Percentiles rank a stretch among this genome's conserved stretches.
phyloP scores from a whole-genome alignment of 2,797 vertebrate species.

The Danio aesculapii region DNA sequence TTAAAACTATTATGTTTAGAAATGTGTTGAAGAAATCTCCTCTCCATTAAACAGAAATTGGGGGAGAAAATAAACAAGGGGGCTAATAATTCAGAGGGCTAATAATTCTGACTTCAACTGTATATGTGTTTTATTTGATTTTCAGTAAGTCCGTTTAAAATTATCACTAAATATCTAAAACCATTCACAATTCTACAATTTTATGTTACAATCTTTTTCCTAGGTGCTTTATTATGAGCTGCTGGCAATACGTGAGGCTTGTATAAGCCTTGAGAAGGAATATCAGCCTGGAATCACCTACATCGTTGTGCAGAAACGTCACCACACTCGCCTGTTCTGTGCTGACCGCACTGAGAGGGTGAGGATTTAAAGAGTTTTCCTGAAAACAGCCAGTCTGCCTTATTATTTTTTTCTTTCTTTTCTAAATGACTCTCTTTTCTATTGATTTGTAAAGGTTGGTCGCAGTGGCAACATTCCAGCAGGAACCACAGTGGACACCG shows the following conservation, averaged over 20 bases:
- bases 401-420: neutral
- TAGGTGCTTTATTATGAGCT: slow-evolving; percentile 98
- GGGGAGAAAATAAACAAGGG: too few species aligned
- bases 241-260: slow-evolving; percentile 95
- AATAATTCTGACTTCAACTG: too few species aligned
- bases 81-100: too few species aligned
- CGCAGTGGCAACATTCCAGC: slow-evolving; percentile 98
- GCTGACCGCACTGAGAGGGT: slow-evolving; percentile 97
- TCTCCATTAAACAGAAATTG: too few species aligned
- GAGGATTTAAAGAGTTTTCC: slow-evolving; percentile 61
- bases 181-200: neutral
- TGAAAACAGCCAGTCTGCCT: neutral
- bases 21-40: too few species aligned
- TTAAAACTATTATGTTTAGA: too few species aligned
- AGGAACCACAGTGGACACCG: slow-evolving; percentile 96
- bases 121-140: too few species aligned
- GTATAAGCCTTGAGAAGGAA: slow-evolving; percentile 95
- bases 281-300: slow-evolving; percentile 98
- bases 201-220: neutral
- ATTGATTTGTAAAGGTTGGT: slow-evolving; percentile 83
- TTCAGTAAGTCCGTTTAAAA: too few species aligned
- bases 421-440: neutral
- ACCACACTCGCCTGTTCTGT: slow-evolving; percentile 96
- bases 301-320: slow-evolving; percentile 96
- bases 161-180: neutral